Evolutionary conservation across 2,113 vertebrate species (phyloP).

Genomic region (Amphiprion ocellaris): DNA sequence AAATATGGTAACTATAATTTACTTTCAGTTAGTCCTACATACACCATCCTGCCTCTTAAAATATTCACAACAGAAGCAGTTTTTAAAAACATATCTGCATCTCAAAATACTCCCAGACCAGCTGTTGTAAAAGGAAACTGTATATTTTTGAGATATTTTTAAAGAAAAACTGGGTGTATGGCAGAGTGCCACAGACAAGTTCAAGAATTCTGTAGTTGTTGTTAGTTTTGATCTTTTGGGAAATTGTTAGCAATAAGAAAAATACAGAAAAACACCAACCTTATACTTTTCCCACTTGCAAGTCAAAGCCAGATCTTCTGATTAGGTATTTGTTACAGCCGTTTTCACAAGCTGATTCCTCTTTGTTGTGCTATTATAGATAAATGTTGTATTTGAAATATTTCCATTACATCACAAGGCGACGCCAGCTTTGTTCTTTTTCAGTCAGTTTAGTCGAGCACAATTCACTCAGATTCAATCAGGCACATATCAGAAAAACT

Average conservation of each 20-base stretch:
- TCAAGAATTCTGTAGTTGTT: no score
- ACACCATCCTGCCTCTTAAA: no score
- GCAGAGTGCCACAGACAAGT: background rate
- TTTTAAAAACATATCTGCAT: background rate
- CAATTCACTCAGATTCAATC: conserved; percentile 72
- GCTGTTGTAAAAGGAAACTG: background rate
- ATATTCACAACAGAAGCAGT: no score
- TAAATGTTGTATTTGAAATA: conserved; percentile 52
- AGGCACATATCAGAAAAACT: conserved; percentile 63
- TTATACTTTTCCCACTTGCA: background rate
- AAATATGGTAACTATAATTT: no score
- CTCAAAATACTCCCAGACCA: conserved; percentile 19
- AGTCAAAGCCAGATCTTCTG: conserved; percentile 15
- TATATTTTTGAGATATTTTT: background rate
- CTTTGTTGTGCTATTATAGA: conserved; percentile 20
- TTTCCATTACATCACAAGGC: conserved; percentile 56
- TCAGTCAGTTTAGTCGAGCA: conserved; percentile 48
- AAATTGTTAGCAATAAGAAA: background rate
- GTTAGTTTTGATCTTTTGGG: background rate
- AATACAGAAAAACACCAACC: background rate
- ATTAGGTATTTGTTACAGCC: conserved; percentile 27
- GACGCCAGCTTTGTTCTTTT: conserved; percentile 63
- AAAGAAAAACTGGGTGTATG: background rate
- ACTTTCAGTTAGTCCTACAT: no score
- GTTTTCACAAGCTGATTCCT: conserved; percentile 18